A percentile compares a stretch with the other conserved stretches of the same genome.
phyloP scores from a whole-genome alignment of 2,888 invertebrate species.

The Litoditis marina region DNA sequence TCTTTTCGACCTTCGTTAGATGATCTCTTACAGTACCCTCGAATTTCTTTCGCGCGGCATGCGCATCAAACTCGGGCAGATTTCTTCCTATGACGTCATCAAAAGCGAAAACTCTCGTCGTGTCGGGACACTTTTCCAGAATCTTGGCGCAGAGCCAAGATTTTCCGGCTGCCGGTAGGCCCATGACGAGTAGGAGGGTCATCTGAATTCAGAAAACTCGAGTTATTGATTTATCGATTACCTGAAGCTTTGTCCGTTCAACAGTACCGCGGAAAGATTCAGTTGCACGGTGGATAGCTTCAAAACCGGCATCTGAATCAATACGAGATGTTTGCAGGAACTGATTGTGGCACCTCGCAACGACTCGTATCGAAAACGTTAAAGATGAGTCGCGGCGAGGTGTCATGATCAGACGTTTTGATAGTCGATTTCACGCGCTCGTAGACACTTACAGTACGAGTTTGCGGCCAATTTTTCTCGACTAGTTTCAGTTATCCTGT shows the following conservation, averaged over 20 bases:
- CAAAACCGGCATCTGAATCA: constrained; percentile 9
- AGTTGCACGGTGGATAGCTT: constrained; percentile 8
- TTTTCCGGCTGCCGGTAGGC: constrained; percentile 34
- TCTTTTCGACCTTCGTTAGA: neutral
- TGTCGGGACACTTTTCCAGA: neutral
- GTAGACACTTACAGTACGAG: too few species aligned
- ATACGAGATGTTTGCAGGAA: too few species aligned
- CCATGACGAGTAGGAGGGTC: constrained; percentile 33
- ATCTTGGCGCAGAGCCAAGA: constrained; percentile 17
- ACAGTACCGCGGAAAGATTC: constrained; percentile 17
- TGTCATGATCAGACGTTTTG: too few species aligned
- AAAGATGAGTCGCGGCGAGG: too few species aligned
- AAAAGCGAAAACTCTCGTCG: neutral
- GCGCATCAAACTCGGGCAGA: constrained; percentile 8
- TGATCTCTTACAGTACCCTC: neutral
- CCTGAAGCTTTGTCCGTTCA: constrained; percentile 23
- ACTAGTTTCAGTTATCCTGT: too few species aligned
- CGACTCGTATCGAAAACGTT: too few species aligned
- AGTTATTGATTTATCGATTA: neutral
- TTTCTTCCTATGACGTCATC: constrained; percentile 8
- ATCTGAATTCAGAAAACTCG: constrained; percentile 12
- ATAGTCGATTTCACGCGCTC: too few species aligned
- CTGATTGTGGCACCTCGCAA: too few species aligned
- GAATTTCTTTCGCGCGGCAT: constrained; percentile 9
- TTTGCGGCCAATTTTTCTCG: too few species aligned